Base-by-base conservation (phyloP, 2,888 invertebrate species). In the Dioctria rufipes region DNA sequence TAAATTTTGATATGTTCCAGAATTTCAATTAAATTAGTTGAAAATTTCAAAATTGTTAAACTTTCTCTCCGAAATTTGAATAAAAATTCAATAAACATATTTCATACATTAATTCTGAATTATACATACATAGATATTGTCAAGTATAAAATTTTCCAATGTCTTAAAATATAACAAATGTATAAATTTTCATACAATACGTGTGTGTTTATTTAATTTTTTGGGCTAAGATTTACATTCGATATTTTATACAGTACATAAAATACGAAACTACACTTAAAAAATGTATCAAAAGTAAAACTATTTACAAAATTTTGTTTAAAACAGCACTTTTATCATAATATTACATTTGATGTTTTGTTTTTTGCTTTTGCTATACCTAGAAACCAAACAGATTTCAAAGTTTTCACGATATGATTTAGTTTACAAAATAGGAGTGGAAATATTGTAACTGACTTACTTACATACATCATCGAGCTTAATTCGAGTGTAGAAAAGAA, bases 281-380 rank as follows among this genome's bases (percentile, higher is more conserved):
- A 73, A 73, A 60, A 73, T 42, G 43, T 73, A 73, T 73, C 73
- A 73, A 73, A 73, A 73, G 73, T 54, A 58, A 73, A 46, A 49
- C 42, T 73, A 67, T 67, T 46, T 73, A 73, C 73, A 73, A n/a
- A 6, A 42, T 73, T 60, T 40, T 60, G 42, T 73, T 73, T 73
- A 42, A 58, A 73, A 73, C 58, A 43, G 5, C 39, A 51, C 25
- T 73, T 66, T 42, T 60, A 3, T 58, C 73, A 73, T 42, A 73
- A 60, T 73, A 73, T 51, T 73, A 73, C 60, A 73, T 73, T 73
- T 73, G 58, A 73, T 40, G 5, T 11, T 51, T 69, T 54, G 6
- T 54, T 25, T 25, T 25, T 25, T 25, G 25, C 25, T 25, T 25
- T 25, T 25, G 25, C 25, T 25, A 25, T 25, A 25, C 25, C 0